phyloP scores from a whole-genome alignment of 2,113 vertebrate genomes.

The Forbesichthys agassizii region DNA sequence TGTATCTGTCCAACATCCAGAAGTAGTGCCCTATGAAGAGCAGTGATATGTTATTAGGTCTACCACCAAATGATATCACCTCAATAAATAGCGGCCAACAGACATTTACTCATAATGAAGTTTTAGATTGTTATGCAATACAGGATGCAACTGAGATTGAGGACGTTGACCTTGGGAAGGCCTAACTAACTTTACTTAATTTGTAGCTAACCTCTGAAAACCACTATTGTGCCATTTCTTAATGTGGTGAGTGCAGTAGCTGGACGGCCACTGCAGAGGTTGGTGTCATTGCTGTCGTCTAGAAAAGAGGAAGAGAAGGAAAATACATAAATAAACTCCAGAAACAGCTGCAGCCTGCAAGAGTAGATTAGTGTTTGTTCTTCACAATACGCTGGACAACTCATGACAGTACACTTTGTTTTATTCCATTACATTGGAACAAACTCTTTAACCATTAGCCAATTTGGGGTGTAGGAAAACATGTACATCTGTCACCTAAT shows the following conservation, averaged over 20 bases:
- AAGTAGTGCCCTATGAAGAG: constrained; percentile 86
- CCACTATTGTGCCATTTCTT: constrained; percentile 86
- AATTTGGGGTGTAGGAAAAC: constrained; percentile 27
- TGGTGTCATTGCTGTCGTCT: constrained; percentile 79
- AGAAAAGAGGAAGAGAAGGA: constrained; percentile 18
- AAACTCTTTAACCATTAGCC: neutral
- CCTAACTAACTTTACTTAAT: neutral
- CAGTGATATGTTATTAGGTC: neutral
- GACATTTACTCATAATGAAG: neutral
- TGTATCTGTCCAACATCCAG: constrained; percentile 82
- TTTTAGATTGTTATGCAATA: neutral
- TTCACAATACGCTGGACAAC: neutral
- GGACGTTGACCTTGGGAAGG: neutral
- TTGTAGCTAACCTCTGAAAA: constrained; percentile 86
- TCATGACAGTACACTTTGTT: neutral
- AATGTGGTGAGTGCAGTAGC: constrained; percentile 84
- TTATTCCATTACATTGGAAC: neutral
- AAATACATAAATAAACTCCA: neutral
- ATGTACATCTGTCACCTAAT: neutral
- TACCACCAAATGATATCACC: too few relatives aligned
- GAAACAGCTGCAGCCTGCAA: neutral
- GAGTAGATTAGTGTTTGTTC: neutral
- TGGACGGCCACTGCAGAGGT: constrained; percentile 88
- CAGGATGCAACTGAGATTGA: too few relatives aligned
- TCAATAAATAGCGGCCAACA: neutral